Evolutionary conservation across 2,888 invertebrate genomes (phyloP).

Genomic region (Idaea aversata): DNA sequence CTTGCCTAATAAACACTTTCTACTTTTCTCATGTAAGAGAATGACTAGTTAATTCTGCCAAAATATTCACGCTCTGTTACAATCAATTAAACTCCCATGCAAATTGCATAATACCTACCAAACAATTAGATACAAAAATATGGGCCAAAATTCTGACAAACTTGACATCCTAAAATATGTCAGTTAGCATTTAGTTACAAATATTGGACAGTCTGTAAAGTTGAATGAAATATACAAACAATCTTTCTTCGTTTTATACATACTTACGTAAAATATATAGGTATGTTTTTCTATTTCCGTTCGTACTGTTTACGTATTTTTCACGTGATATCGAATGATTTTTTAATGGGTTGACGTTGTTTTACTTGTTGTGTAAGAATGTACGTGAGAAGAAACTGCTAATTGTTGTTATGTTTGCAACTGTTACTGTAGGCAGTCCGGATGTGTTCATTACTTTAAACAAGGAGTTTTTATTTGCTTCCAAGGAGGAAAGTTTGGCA

Average conservation of each 20-base stretch:
- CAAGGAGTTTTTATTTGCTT: background rate
- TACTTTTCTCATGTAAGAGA: too few species aligned
- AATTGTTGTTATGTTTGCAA: conserved; percentile 16
- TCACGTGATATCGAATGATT: conserved; percentile 56
- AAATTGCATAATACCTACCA: too few species aligned
- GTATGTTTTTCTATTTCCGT: conserved; percentile 36
- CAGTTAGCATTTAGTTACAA: background rate
- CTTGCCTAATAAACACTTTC: too few species aligned
- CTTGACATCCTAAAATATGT: background rate
- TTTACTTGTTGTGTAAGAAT: conserved; percentile 46
- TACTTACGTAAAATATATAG: conserved; percentile 21
- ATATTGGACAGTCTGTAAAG: background rate
- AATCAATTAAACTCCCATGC: too few species aligned
- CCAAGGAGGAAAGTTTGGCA: background rate
- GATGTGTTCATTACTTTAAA: background rate
- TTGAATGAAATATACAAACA: conserved; percentile 27
- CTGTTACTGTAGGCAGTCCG: background rate
- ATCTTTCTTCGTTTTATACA: conserved; percentile 17
- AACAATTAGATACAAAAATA: background rate
- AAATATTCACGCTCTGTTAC: too few species aligned
- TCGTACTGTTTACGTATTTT: conserved; percentile 48
- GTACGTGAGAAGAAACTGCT: conserved; percentile 19
- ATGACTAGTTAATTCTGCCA: too few species aligned
- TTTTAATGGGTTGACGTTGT: conserved; percentile 46
- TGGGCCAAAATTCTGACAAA: background rate